Conservation (phyloP, 2,797 vertebrate species). For the Tadarida brasiliensis region DNA sequence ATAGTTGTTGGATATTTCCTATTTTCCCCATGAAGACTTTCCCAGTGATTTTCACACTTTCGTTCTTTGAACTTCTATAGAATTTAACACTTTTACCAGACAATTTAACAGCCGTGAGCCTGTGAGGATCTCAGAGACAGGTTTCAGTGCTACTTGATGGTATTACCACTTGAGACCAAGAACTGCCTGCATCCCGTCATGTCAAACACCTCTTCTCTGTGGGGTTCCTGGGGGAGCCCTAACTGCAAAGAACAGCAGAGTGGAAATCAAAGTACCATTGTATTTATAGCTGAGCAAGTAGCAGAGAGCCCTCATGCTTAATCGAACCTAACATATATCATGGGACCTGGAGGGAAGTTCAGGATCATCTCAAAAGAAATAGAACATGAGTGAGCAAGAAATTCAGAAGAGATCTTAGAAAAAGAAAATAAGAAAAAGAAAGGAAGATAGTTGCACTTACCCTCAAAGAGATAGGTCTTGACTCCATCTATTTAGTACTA, state of each 20-base stretch:
- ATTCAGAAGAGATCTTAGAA: not conserved
- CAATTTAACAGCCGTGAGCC: constrained; percentile 14
- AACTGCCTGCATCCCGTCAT: not conserved
- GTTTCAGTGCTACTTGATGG: not conserved
- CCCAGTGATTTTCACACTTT: not conserved
- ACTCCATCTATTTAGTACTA: not conserved
- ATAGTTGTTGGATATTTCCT: constrained; percentile 32
- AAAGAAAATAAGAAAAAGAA: not conserved
- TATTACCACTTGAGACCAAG: not conserved
- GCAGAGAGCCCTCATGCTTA: not conserved
- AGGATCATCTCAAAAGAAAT: not conserved
- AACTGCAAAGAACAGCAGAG: not conserved
- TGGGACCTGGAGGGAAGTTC: not conserved
- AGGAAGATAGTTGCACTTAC: not conserved
- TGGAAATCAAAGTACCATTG: not conserved
- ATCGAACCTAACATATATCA: not conserved
- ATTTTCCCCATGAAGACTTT: constrained; percentile 34
- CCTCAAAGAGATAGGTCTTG: not conserved
- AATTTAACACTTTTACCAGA: constrained; percentile 57
- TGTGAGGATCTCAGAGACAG: not conserved
- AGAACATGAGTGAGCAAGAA: not conserved
- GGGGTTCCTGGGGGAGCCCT: not conserved
- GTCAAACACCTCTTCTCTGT: not conserved
- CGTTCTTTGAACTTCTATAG: constrained; percentile 20
- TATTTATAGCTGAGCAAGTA: constrained; percentile 41